phyloP scores from a whole-genome alignment of 2,113 vertebrate genomes.

The Dolichotis patagonum region DNA sequence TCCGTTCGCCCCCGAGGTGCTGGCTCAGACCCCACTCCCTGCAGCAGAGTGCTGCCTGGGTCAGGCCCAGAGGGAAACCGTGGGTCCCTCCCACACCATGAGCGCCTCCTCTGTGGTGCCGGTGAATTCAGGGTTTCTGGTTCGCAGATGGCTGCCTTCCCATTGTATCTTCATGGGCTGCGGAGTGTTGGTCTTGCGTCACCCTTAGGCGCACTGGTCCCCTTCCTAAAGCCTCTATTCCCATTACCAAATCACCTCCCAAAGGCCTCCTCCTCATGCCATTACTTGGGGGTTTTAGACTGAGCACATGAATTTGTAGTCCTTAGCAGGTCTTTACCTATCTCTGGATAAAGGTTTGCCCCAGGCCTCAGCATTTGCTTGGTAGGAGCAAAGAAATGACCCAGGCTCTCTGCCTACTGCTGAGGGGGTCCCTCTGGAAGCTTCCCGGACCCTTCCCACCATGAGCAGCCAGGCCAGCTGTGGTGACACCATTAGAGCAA shows the following conservation, averaged over 20 bases:
- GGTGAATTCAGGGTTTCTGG: background rate
- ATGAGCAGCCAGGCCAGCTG: background rate
- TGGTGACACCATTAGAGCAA: background rate
- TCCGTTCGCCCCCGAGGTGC: background rate
- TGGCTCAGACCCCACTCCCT: background rate
- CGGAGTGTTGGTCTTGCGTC: background rate
- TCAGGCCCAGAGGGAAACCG: no score
- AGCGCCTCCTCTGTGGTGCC: background rate
- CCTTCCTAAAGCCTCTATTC: background rate
- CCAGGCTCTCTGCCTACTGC: background rate
- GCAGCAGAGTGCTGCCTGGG: background rate
- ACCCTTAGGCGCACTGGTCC: background rate
- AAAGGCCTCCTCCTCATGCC: background rate
- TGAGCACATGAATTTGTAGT: background rate
- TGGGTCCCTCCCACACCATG: no score
- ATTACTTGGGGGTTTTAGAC: background rate
- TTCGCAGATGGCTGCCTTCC: background rate
- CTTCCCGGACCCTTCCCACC: background rate
- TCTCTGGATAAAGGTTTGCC: background rate
- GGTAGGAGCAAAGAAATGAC: background rate
- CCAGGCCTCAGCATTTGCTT: background rate
- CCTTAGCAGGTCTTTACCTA: background rate
- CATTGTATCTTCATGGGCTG: background rate
- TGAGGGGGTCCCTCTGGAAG: background rate
- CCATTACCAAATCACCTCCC: background rate